Conservation (phyloP, 2,797 vertebrate genomes). For the Aldrovandia affinis region DNA sequence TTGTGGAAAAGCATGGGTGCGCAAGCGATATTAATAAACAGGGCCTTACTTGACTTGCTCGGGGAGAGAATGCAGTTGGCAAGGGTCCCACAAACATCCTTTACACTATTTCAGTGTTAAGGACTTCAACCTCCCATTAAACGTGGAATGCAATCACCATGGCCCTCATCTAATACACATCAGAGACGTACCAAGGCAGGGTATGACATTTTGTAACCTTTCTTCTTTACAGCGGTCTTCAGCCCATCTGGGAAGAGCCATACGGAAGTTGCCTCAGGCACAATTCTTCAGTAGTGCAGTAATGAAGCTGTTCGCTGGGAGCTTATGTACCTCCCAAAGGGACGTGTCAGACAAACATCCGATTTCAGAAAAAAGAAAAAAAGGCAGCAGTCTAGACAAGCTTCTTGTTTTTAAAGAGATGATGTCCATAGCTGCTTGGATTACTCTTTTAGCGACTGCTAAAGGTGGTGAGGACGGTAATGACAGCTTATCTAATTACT, state of each 20-base stretch:
- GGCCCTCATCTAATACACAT: neutral
- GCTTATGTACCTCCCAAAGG: neutral
- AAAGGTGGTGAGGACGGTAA: neutral
- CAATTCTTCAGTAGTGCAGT: neutral
- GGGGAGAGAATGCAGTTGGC: neutral
- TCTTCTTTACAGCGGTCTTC: neutral
- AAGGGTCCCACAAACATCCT: neutral
- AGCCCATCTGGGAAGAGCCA: neutral
- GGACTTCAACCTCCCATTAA: neutral
- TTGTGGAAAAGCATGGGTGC: neutral
- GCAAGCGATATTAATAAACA: neutral
- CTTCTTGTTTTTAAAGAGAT: neutral
- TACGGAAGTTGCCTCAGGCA: neutral
- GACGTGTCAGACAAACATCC: neutral
- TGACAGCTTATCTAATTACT: constrained; percentile 9
- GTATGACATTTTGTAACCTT: neutral
- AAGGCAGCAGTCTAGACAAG: too few relatives aligned
- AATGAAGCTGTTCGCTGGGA: neutral
- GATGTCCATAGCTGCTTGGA: neutral
- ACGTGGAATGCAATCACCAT: neutral
- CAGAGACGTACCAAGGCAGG: neutral
- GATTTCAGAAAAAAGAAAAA: neutral
- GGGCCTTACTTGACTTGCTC: neutral
- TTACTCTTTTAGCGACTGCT: neutral
- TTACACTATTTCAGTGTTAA: neutral